Conservation (phyloP, 1,140 invertebrate genomes). For the Hyles vespertilio region DNA sequence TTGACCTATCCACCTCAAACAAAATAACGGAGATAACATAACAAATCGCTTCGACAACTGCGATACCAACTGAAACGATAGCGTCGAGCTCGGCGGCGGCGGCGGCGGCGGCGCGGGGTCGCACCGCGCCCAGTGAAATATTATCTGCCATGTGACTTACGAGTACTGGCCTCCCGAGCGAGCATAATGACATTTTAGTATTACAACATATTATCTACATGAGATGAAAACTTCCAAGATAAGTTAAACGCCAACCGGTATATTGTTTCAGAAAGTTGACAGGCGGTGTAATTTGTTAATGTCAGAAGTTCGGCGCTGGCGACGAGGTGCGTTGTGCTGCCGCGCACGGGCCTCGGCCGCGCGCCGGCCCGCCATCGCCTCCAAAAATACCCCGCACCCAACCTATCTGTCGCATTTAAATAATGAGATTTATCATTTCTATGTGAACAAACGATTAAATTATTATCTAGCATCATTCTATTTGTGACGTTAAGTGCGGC, state of each 20-base stretch:
- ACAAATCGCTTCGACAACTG: slow-evolving; percentile 62
- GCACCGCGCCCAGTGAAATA: slow-evolving; percentile 54
- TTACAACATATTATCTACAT: slow-evolving; percentile 70
- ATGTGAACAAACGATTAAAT: slow-evolving; percentile 37
- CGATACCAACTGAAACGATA: slow-evolving; percentile 58
- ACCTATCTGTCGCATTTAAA: slow-evolving; percentile 51
- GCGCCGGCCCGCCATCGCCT: slow-evolving; percentile 28
- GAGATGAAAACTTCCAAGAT: slow-evolving; percentile 67
- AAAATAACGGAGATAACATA: slow-evolving; percentile 64
- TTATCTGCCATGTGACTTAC: slow-evolving; percentile 59
- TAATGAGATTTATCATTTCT: slow-evolving; percentile 56
- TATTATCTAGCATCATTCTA: slow-evolving; percentile 46
- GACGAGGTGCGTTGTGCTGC: slow-evolving; percentile 10
- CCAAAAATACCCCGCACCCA: slow-evolving; percentile 52
- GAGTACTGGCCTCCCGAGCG: slow-evolving; percentile 45
- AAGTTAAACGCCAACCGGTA: slow-evolving; percentile 70
- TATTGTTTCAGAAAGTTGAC: slow-evolving; percentile 71
- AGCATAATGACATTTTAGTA: slow-evolving; percentile 74
- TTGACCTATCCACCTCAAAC: slow-evolving; percentile 67
- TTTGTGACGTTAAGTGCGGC: slow-evolving; percentile 44
- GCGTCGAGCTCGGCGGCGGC: slow-evolving; percentile 24
- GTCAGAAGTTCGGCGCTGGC: slow-evolving; percentile 39
- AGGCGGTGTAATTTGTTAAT: slow-evolving; percentile 68
- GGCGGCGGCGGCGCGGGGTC: slow-evolving; percentile 11
- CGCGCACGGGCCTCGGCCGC: no score